Base-by-base conservation (phyloP, 2,797 vertebrate species). In the Sparus aurata region DNA sequence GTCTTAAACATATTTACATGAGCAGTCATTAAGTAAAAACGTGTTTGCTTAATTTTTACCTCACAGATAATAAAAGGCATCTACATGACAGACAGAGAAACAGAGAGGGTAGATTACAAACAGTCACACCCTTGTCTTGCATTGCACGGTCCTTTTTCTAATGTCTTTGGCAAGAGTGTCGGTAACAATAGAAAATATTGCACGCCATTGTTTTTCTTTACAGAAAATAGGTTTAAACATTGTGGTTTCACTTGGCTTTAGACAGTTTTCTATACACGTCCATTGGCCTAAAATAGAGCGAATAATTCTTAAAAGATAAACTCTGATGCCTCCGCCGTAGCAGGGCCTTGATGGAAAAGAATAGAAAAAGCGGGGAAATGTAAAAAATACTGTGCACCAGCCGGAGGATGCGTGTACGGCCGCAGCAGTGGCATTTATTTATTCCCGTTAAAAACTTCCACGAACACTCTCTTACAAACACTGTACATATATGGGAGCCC, bases 181-280 rank as follows among this genome's bases (percentile, higher is more conserved):
- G 61, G 94, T 94, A 95, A 96, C 93, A 86, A 92, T 95, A 96
- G 85, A 94, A 94, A 96, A 96, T 96, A 97, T 96, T 97, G 96
- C 96, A 97, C 96, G 92, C 94, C 76, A 88, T 94, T 96, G 94
- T 95, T 94, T 96, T 94, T 95, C 94, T 95, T 90, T 95, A 95
- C 95, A 96, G 88, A 95, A 94, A 93, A 95, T 75, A 85, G 74
- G 79, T 75, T 71, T 11, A 94, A 94, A 95, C 89, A 89, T 89
- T 89, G 89, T 69, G 90, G 89, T 92, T 94, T 94, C 69, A 65
- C 85, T 81, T 87, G 85, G 87, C 85, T 82, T 85, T 30, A 83
- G 70, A 83, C 76, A 55, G 18, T 73, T 73, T 84, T 69, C 46
- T 70, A 73, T 22, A 85, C 52, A 77, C 18, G 54, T 82, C 75